Conservation (phyloP, 2,797 vertebrate species). For the Sarcophilus harrisii region DNA sequence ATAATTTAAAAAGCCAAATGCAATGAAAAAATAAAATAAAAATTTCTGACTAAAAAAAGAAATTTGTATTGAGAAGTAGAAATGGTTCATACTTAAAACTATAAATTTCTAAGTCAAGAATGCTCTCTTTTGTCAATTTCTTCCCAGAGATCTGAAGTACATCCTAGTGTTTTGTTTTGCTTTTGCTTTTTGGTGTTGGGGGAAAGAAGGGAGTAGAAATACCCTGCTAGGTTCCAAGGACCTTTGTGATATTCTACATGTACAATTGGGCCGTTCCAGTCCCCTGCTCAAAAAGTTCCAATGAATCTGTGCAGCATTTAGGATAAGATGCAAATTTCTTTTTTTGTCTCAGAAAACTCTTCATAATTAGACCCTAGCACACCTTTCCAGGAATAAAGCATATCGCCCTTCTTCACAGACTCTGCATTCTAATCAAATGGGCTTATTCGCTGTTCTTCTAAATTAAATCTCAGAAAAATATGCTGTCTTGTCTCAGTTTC, state of each 20-base stretch:
- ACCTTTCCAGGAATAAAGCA: neutral
- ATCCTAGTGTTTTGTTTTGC: neutral
- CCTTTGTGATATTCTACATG: neutral
- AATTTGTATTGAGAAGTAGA: neutral
- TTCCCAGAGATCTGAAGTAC: neutral
- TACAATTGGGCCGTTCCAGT: neutral
- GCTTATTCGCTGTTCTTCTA: neutral
- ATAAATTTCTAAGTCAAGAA: neutral
- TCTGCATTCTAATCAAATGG: neutral
- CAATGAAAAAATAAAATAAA: constrained; percentile 19
- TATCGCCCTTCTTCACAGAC: neutral
- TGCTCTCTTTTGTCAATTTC: neutral
- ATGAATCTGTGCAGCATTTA: neutral
- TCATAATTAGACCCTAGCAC: neutral
- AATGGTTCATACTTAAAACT: neutral
- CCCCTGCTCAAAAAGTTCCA: neutral
- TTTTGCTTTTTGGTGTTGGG: neutral
- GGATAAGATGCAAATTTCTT: neutral
- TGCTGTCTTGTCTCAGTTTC: neutral
- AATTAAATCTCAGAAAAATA: neutral
- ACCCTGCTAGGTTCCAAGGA: neutral
- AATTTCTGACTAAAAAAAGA: constrained; percentile 55
- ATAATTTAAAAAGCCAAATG: constrained; percentile 49
- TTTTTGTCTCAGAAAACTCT: neutral
- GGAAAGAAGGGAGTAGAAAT: neutral